Base-by-base conservation (phyloP, 2,113 vertebrate species). In the Malaclemys terrapin region DNA sequence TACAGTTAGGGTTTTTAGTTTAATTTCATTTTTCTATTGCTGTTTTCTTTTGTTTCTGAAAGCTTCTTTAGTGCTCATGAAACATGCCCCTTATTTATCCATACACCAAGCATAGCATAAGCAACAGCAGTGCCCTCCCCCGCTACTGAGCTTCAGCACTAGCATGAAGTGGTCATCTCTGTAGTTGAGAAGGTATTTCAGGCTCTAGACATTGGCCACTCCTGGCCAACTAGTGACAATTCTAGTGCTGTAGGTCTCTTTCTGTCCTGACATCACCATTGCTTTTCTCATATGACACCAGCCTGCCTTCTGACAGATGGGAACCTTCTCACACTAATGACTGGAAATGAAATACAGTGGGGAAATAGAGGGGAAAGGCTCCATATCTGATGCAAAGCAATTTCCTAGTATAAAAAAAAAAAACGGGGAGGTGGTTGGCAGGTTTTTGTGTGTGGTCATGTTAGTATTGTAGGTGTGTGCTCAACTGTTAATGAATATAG, bases 41-140 rank as follows among this genome's bases (percentile, higher is more conserved):
- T 97, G 94, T 96, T 97, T 96, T 96, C 95, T 96, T 98, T 96
- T 47, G 89, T 97, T 97, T 97, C 95, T 97, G 3, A 84, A 94
- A 91, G 95, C 92, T 91, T 96, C 3, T 95, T 93, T 96, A 95
- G 91, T 95, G 85, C 80, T 96, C 84, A 91, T 96, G 90, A 96
- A 96, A 94, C 87, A 52, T 95, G 89, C 85, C 88, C 84, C 93
- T 94, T 42, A 82, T 81, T 93, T 96, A 89, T 82, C 84, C 47
- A 31, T 2, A 87, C 93, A 94, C 88, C 65, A 91, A 52, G 90
- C 91, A 83, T 42, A 95, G 57, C 57, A 75, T 85, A 50, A 95
- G 85, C n/a, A 72, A 20, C 0, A 92, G 89, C 83, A 75, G 53
- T 78, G 87, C 65, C 89, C 87, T 88, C 86, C 89, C 65, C 47